phyloP scores from a whole-genome alignment of 2,888 invertebrate genomes.

The Ceratothoa steindachneri region DNA sequence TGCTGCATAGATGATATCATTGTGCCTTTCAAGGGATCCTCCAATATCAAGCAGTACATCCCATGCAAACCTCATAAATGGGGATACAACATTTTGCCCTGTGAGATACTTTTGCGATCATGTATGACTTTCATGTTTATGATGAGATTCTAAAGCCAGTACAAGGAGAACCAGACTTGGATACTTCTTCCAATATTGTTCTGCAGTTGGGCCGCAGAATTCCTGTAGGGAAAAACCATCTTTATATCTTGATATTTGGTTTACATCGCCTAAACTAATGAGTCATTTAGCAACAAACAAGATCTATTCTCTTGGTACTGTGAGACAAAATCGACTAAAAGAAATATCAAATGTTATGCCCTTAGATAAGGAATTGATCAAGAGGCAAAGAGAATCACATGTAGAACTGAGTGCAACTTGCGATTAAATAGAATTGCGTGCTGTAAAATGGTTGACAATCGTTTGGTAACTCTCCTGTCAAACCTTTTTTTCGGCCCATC shows the following conservation, averaged over 20 bases:
- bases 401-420: slow-evolving; percentile 1
- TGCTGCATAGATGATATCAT: slow-evolving; percentile 51
- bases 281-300: slow-evolving; percentile 13
- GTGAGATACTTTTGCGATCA: slow-evolving; percentile 14
- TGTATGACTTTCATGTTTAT: too few species aligned
- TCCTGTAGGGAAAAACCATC: slow-evolving; percentile 21
- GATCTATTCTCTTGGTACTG: background rate
- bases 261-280: too few species aligned
- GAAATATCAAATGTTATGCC: slow-evolving; percentile 4
- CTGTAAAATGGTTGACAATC: background rate
- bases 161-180: slow-evolving; percentile 18
- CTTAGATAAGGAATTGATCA: slow-evolving; percentile 5
- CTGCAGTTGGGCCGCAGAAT: slow-evolving; percentile 16
- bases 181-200: slow-evolving; percentile 25
- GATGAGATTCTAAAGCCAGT: slow-evolving; percentile 11
- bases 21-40: too few species aligned
- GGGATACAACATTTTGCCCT: slow-evolving; percentile 18
- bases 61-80: slow-evolving; percentile 50
- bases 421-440: background rate
- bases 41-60: too few species aligned
- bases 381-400: slow-evolving; percentile 11
- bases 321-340: slow-evolving; percentile 11
- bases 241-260: slow-evolving; percentile 27
- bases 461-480: background rate
- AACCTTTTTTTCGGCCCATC: background rate